phyloP scores from a whole-genome alignment of 2,113 vertebrate species.

The Prolemur simus region DNA sequence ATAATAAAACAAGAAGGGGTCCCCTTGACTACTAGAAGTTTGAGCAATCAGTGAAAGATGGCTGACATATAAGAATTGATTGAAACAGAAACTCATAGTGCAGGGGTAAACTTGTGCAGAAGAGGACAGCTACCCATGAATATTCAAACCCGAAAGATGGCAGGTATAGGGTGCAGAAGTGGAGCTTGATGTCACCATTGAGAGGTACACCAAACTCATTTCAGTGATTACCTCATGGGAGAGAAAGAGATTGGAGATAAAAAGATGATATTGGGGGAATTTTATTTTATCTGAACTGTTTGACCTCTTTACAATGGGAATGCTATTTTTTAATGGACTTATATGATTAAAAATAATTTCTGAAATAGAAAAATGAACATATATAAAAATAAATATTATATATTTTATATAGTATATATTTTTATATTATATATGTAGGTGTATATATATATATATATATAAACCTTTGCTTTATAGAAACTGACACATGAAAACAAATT shows the following conservation, averaged over 20 bases:
- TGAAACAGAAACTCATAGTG: background rate
- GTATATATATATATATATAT: background rate
- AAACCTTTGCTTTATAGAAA: background rate
- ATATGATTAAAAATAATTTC: background rate
- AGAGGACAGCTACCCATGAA: background rate
- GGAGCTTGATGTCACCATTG: background rate
- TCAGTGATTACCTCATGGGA: background rate
- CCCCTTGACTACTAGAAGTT: background rate
- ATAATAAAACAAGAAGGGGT: background rate
- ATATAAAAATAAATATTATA: background rate
- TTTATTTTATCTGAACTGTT: conserved; percentile 11
- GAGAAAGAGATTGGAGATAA: background rate
- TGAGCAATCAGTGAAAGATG: background rate
- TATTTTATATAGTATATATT: background rate
- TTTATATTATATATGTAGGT: too few species aligned
- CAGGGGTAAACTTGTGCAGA: background rate
- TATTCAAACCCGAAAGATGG: background rate
- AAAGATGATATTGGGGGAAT: background rate
- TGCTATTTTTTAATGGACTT: background rate
- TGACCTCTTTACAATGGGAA: background rate
- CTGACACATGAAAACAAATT: conserved; percentile 1
- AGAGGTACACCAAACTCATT: background rate
- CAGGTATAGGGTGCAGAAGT: background rate
- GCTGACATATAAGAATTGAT: background rate
- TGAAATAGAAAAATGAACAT: background rate